Base-by-base conservation (phyloP, 1,140 invertebrate genomes). In the Philopotamus ludificatus region DNA sequence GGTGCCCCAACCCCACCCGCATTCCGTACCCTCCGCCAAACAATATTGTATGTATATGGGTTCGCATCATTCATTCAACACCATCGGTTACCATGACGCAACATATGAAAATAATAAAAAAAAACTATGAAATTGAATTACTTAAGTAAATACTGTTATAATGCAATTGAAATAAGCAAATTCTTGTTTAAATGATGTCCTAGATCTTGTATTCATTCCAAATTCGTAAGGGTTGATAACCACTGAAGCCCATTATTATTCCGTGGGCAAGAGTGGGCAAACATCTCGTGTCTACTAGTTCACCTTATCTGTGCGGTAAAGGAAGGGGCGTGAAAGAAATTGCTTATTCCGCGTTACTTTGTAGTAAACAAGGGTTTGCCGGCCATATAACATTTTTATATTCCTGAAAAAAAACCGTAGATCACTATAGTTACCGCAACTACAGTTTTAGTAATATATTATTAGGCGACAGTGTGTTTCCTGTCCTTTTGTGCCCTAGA, bases 321-420 rank as follows among this genome's bases (percentile, higher is more conserved):
- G 39, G 39, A 57, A 57, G 42, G 20, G 54, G 54, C 34, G 23
- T 25, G 9, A 25, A 57, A 57, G 54, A 57, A 57, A 57, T 57
- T 57, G 28, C 54, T 57, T 57, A 57, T 57, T 57, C 34, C 34
- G 39, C 20, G n/a, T 2, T 42, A 57, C 39, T 20, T 28, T 20
- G 54, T 20, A 57, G 39, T 57, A 57, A 57, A 57, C 54, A 57
- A 20, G 9, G 28, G 54, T 57, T 57, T 39, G n/a, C 54, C 23
- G 39, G 34, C 54, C 34, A 42, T 57, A 57, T 57, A 42, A 57
- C 39, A 26, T 22, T 15, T 15, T 53, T 53, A 50, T 57, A 39
- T 57, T 54, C 4, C 28, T n/a, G n/a, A n/a, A n/a, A n/a, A n/a
- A n/a, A n/a, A n/a, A n/a, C n/a, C n/a, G n/a, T n/a, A n/a, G n/a